Base-by-base conservation (phyloP, 1,140 invertebrate genomes). In the Oedothorax gibbosus region DNA sequence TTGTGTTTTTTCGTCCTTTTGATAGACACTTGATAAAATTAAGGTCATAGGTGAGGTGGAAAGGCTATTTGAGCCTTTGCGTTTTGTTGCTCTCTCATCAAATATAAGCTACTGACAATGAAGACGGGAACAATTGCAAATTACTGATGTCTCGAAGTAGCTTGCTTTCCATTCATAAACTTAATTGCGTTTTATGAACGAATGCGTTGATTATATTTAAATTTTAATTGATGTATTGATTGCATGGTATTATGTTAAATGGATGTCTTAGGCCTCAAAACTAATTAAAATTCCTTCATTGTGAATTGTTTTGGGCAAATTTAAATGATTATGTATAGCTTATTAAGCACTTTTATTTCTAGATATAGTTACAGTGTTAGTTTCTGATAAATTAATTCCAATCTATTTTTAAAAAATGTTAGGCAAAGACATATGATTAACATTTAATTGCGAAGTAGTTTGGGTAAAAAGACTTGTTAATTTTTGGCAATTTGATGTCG, bases 1-100 rank as follows among this genome's bases (percentile, higher is more conserved):
- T 75, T 83, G 69, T 75, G 71, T 76, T 60, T 62, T 75, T 84
- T 53, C 20, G 72, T 15, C 51, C 65, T 83, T 57, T 83, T 73
- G 53, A 73, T 82, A 53, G 79, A n/a, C 49, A 64, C 56, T 69
- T 84, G 71, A 75, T 84, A 75, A 75, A 84, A 84, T 75, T 49
- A 56, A 56, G 81, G 71, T 75, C 71, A 84, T 4, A 76, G 81
- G 72, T 21, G 69, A 83, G 21, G 15, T 10, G 50, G 62, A 84
- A 68, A 8, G 72, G 56, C 14, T 35, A 51, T 73, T 65, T 21
- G 66, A 64, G 4, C 53, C 69, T 62, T 73, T 12, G n/a, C 10
- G 78, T 56, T 76, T 73, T 62, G 81, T 83, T 69, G 35, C n/a
- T 53, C 56, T 21, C 71, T 75, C 71, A 54, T 75, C 71, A 75